Conservation (phyloP, 92 coral and sea anemone species). For the Scolanthus callimorphus region DNA sequence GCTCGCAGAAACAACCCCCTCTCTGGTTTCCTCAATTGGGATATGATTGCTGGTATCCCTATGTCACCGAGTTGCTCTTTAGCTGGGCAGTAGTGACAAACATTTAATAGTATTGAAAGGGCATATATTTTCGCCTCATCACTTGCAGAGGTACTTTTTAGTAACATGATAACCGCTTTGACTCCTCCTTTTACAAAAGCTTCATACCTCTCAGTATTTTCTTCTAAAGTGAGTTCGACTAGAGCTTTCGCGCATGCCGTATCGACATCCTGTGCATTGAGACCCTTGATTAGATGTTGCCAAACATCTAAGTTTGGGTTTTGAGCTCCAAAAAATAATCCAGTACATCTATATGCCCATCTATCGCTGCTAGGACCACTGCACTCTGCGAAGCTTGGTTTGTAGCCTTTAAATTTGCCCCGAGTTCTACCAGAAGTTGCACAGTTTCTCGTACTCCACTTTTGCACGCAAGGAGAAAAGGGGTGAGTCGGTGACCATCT, state of each 20-base stretch:
- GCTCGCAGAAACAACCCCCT: slow-evolving; percentile 71
- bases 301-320: slow-evolving; percentile 68
- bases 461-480: slow-evolving; percentile 78
- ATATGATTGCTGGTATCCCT: slow-evolving; percentile 60
- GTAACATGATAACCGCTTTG: slow-evolving; percentile 52
- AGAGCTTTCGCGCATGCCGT: slow-evolving; percentile 71
- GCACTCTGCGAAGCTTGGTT: slow-evolving; percentile 74
- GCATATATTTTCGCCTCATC: slow-evolving; percentile 68
- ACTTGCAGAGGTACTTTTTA: slow-evolving; percentile 55
- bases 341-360: slow-evolving; percentile 60
- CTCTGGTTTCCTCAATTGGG: slow-evolving; percentile 50
- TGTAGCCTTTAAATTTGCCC: slow-evolving; percentile 77
- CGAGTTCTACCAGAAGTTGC: slow-evolving; percentile 75
- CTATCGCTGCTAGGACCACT: slow-evolving; percentile 65
- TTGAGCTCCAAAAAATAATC: slow-evolving; percentile 76
- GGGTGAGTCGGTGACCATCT: slow-evolving; percentile 81
- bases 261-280: slow-evolving; percentile 54
- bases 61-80: slow-evolving; percentile 45
- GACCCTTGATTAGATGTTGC: slow-evolving; percentile 58
- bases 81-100: slow-evolving; percentile 36
- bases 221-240: slow-evolving; percentile 68
- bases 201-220: slow-evolving; percentile 43
- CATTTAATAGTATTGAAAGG: slow-evolving; percentile 64
- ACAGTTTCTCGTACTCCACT: slow-evolving; percentile 85
- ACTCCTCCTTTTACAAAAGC: slow-evolving; percentile 57